Conservation (phyloP, 2,888 invertebrate genomes). For the Gryllus longicercus region DNA sequence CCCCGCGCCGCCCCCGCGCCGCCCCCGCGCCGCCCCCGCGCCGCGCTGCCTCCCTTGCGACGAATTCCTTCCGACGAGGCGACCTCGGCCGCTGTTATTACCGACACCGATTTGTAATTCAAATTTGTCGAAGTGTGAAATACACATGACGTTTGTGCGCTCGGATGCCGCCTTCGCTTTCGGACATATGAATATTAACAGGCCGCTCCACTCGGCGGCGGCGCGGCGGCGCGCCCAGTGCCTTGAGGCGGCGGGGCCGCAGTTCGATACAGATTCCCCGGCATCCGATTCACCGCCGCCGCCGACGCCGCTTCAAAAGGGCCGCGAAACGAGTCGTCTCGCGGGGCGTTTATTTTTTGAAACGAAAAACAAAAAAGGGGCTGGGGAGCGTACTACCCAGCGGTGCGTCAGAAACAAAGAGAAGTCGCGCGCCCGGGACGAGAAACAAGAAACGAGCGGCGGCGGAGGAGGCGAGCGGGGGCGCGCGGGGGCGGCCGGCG, state of each 20-base stretch:
- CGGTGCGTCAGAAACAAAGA: not conserved
- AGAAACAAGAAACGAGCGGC: no score
- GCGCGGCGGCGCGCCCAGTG: no score
- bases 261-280: not conserved
- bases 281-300: not conserved
- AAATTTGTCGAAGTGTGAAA: conserved; percentile 17
- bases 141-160: conserved; percentile 8
- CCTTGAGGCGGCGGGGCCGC: not conserved
- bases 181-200: conserved; percentile 8
- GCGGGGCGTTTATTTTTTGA: not conserved
- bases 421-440: not conserved
- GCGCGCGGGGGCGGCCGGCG: not conserved
- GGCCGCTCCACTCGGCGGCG: not conserved
- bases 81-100: not conserved
- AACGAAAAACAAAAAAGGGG: not conserved
- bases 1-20: no score
- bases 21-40: no score
- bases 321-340: not conserved
- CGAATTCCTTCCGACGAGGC: no score
- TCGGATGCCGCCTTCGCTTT: not conserved
- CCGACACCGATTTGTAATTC: conserved; percentile 1
- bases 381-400: not conserved
- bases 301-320: not conserved
- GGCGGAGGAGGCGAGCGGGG: no score
- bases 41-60: no score